Evolutionary conservation across 2,888 invertebrate genomes (phyloP), one percentile per base, ranked within the genome.

Genomic region (Euplagia quadripunctaria): DNA sequence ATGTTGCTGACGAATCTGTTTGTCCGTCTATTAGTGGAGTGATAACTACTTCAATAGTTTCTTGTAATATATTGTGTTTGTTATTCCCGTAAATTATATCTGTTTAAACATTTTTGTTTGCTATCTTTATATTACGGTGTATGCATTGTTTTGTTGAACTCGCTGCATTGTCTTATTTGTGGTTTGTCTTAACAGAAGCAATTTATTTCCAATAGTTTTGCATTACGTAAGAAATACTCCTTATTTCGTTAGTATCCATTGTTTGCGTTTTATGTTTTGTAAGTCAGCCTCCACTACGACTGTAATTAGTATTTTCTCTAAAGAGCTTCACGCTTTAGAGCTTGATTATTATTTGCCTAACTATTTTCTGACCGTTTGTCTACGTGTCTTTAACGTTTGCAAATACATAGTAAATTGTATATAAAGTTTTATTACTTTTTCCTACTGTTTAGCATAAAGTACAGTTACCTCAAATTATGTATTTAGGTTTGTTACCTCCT

Each of bases 1-100:
- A 94, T 92, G 91, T 90, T 85, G 85, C 86, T 83, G 85, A 85
- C 84, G 86, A 88, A 88, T 90, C 84, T 86, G 87, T 87, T 88
- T 88, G 86, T 88, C 82, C 83, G 81, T 89, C 85, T 86, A 85
- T 89, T 88, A 84, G 83, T 84, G 78, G 73, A 85, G 82, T 87
- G 90, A 91, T 92, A 91, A 90, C 88, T 82, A 88, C 82, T 88
- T 86, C 84, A 82, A 82, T 80, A 82, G 83, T 86, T 85, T 79
- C 81, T 83, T 72, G 72, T 80, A 83, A 82, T 83, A 84, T 82
- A 84, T 75, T 74, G 71, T 69, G 76, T 76, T 75, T 72, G 73
- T 80, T 84, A 79, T 85, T 75, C 68, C 68, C 20, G 49, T 66
- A 83, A 83, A 83, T 80, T 74, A 76, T 81, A 76, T 71, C 73